Evolutionary conservation across 2,797 vertebrate genomes (phyloP), one percentile per base, ranked within the genome.

Genomic region (Pristis pectinata): DNA sequence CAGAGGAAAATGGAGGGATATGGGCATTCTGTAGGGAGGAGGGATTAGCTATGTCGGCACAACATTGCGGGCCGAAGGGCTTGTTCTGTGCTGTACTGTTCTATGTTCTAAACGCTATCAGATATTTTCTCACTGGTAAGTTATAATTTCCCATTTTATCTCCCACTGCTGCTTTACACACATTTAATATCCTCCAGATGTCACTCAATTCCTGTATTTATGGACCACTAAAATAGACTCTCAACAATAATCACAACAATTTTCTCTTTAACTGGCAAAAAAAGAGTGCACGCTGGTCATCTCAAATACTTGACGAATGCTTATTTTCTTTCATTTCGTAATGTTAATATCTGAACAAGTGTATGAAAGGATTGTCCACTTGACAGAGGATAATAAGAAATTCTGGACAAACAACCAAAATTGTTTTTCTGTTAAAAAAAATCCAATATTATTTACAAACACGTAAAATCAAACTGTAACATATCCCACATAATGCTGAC

Each of bases 401-500:
- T 94, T 59, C 27, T 41, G 30, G 41, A 94, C 72, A 85, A 24
- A 67, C 1, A 11, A 59, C 24, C 64, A 79, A 49, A 77, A 11
- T 59, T 79, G 17, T 24, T 74, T 13, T 17, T 76, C 37, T 37
- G 24, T 10, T 1, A 8, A 94, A 94, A 77, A 19, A 30, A 67
- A 4, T 3, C 13, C 27, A 53, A 17, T 61, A 11, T n/a, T 27
- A 77, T 53, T 94, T 77, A 61, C 9, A 74, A 76, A 61, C 72
- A 74, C 9, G 24, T 13, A 94, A 44, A 94, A 53, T 80, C 1
- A 74, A 93, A 72, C 10, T 49, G 5, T 74, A 67, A 67, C 59
- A 91, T 53, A 76, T 94, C 70, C 0, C 24, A 94, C 49, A 53
- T 53, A 74, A 94, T 94, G 17, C 92, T 96, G 96, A 99, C 99